Evolutionary conservation across 64 coral and sea anemone species (phyloP), one percentile per base, ranked within the genome.

Genomic region (Pachyseris speciosa): DNA sequence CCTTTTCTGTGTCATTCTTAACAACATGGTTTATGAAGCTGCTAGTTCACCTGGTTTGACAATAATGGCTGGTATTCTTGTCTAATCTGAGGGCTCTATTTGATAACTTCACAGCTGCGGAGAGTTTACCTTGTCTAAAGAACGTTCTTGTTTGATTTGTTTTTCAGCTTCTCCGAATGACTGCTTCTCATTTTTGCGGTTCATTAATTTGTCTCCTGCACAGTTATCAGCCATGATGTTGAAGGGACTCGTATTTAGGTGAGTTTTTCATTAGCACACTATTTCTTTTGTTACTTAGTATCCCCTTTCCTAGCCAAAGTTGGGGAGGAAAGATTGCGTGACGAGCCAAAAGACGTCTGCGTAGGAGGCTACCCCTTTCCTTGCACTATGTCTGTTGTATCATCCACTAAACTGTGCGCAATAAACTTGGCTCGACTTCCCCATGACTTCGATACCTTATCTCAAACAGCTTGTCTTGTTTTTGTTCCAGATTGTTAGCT

Each of bases 131-230:
- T 28, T 16, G 2, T 67, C 38, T 50, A 4, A 47, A 15, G 7
- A 19, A 11, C 9, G 5, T 22, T 13, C 13, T 20, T 47, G 27
- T 69, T 20, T 53, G 17, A 4, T 69, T 16, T 95, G 11, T 65
- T 29, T 78, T 92, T 61, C 45, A 95, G 93, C 24, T 70, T 74
- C 92, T 80, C 29, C 84, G 61, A 94, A 93, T 67, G 71, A 91
- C 32, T 98, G 93, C 58, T 98, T 98, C 28, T 98, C 96, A 3
- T 98, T 98, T 80, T 50, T 92, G 70, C 86, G 68, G 37, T 98
- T 98, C 38, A 83, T 92, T n/a, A 92, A 95, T 64, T 58, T 95
- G 24, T 94, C 96, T 3, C 85, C 93, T 33, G 89, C 80, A 28
- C 83, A 98, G 37, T 84, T 90, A 39, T 92, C 89, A 0, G 24